phyloP scores from a whole-genome alignment of 1,140 invertebrate genomes.

The Drosophila sturtevanti region DNA sequence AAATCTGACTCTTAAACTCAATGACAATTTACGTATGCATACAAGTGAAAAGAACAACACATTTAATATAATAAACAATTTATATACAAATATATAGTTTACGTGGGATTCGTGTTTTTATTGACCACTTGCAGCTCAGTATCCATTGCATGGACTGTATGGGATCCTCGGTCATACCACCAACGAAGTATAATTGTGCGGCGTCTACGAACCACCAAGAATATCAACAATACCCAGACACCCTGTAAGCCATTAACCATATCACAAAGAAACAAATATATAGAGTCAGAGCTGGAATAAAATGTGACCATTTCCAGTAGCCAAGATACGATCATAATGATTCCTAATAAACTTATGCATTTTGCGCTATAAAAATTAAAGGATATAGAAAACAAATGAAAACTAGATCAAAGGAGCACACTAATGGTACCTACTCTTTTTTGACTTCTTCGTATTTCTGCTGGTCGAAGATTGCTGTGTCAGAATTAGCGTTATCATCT shows the following conservation, averaged over 20 bases:
- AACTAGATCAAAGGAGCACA: not conserved
- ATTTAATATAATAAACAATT: slow-evolving; percentile 70
- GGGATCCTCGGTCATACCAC: slow-evolving; percentile 79
- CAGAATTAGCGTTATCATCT: not conserved
- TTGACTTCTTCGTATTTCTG: slow-evolving; percentile 75
- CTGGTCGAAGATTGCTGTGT: slow-evolving; percentile 50
- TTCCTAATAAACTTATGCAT: slow-evolving; percentile 70
- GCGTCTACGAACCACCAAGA: slow-evolving; percentile 71
- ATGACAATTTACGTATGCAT: slow-evolving; percentile 51
- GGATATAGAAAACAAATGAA: not conserved
- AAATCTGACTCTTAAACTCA: slow-evolving; percentile 51
- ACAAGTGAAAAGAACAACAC: slow-evolving; percentile 53
- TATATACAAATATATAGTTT: slow-evolving; percentile 55
- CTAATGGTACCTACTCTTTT: slow-evolving; percentile 67
- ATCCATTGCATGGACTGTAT: slow-evolving; percentile 53
- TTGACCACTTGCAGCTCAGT: slow-evolving; percentile 62
- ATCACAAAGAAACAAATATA: slow-evolving; percentile 70
- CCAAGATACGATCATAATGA: slow-evolving; percentile 77
- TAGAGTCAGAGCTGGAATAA: slow-evolving; percentile 56
- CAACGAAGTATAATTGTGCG: slow-evolving; percentile 76
- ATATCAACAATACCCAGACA: slow-evolving; percentile 77
- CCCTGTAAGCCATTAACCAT: slow-evolving; percentile 80
- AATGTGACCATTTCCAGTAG: slow-evolving; percentile 79
- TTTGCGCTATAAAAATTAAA: slow-evolving; percentile 55
- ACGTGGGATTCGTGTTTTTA: slow-evolving; percentile 55